Percentiles rank a stretch among this genome's conserved stretches.
Evolutionary conservation across 2,888 invertebrate species (phyloP).

Genomic region (Caenorhabditis zanzibari): DNA sequence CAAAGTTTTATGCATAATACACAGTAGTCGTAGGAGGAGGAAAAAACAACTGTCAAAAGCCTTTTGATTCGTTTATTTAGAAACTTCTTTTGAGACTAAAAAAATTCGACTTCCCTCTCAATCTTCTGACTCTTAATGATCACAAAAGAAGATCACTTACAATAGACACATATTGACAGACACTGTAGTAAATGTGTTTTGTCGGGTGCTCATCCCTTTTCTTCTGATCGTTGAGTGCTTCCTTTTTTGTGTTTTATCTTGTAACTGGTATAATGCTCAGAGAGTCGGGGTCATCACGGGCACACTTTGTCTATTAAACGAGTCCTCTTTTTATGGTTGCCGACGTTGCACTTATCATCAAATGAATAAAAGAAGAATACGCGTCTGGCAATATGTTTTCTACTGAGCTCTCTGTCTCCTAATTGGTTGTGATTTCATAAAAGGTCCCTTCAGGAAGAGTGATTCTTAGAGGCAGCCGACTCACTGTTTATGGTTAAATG

Average conservation of each 20-base stretch:
- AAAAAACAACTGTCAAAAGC: no score
- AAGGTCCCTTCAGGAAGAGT: background rate
- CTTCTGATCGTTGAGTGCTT: conserved; percentile 39
- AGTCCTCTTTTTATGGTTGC: conserved; percentile 20
- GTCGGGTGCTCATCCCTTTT: conserved; percentile 55
- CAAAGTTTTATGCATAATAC: no score
- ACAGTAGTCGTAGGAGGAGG: no score
- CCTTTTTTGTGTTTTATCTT: conserved; percentile 43
- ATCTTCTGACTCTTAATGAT: conserved; percentile 19
- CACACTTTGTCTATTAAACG: conserved; percentile 57
- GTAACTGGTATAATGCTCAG: conserved; percentile 40
- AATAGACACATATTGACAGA: conserved; percentile 36
- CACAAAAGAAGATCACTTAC: conserved; percentile 55
- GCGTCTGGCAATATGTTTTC: conserved; percentile 38
- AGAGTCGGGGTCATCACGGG: conserved; percentile 30
- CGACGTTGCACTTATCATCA: conserved; percentile 49
- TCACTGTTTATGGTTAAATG: conserved; percentile 26
- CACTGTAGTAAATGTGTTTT: conserved; percentile 47
- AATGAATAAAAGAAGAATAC: conserved; percentile 7
- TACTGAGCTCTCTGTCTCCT: background rate
- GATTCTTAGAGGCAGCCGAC: conserved; percentile 34
- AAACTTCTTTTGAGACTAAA: background rate
- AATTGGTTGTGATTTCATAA: conserved; percentile 48
- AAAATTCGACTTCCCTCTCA: background rate
- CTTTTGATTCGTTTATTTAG: no score